Percentiles rank a stretch among this genome's conserved stretches.
phyloP scores from a whole-genome alignment of 2,113 vertebrate species.

The Electrona antarctica region DNA sequence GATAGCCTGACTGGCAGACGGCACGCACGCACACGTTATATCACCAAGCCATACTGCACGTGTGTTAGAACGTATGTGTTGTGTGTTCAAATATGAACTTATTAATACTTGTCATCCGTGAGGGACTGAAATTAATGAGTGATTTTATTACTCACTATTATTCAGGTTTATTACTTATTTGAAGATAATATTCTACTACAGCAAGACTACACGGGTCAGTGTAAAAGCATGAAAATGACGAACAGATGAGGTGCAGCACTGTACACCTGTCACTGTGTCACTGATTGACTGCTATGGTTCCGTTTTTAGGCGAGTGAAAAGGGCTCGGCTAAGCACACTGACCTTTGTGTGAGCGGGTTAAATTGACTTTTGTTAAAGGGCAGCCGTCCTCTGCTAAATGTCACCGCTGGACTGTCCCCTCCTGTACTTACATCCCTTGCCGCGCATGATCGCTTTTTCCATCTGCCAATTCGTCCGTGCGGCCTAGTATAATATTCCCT shows the following conservation, averaged over 20 bases:
- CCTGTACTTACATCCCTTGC: conserved; percentile 48
- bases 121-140: too few relatives aligned
- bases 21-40: too few relatives aligned
- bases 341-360: conserved; percentile 63
- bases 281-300: neutral
- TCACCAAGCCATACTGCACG: too few relatives aligned
- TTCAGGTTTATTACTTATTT: too few relatives aligned
- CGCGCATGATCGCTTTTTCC: conserved; percentile 38
- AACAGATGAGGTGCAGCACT: neutral
- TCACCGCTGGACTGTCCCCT: conserved; percentile 55
- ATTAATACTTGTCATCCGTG: too few relatives aligned
- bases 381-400: conserved; percentile 65
- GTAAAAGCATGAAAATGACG: neutral
- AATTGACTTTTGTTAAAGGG: conserved; percentile 74
- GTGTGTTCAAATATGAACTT: too few relatives aligned
- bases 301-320: conserved; percentile 48
- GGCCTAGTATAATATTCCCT: conserved; percentile 15
- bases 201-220: neutral
- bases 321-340: conserved; percentile 48
- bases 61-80: too few relatives aligned
- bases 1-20: too few relatives aligned
- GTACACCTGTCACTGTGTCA: conserved; percentile 12
- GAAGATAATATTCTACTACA: too few relatives aligned
- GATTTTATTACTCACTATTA: too few relatives aligned
- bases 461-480: conserved; percentile 33